phyloP scores from a whole-genome alignment of 2,888 invertebrate species.

The Spisula solida region DNA sequence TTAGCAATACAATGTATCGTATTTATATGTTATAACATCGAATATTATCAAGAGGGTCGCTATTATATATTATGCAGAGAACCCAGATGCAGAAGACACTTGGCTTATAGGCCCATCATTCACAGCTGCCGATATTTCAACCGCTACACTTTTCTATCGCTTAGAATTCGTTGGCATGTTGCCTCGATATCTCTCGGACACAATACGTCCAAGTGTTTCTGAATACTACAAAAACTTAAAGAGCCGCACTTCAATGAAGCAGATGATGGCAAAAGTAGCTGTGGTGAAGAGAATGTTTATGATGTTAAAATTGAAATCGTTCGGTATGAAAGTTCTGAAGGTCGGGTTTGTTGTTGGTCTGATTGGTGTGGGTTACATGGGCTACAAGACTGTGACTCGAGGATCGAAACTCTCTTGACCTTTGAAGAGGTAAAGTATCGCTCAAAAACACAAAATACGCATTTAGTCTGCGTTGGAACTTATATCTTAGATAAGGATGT shows the following conservation, averaged over 20 bases:
- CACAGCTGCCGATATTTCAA: slow-evolving; percentile 79
- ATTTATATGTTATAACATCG: too few relatives aligned
- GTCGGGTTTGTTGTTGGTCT: slow-evolving; percentile 9
- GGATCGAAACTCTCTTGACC: neutral
- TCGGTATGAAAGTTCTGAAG: slow-evolving; percentile 16
- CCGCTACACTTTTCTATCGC: slow-evolving; percentile 73
- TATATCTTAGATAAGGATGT: too few relatives aligned
- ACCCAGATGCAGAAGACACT: slow-evolving; percentile 61
- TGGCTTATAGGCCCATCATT: slow-evolving; percentile 79
- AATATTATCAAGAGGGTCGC: too few relatives aligned
- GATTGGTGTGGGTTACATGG: slow-evolving; percentile 9
- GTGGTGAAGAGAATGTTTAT: neutral
- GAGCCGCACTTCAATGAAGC: slow-evolving; percentile 51
- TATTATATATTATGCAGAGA: slow-evolving; percentile 46
- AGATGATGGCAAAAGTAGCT: slow-evolving; percentile 7
- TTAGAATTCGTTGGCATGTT: slow-evolving; percentile 73
- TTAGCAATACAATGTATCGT: too few relatives aligned
- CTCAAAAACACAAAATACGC: too few relatives aligned
- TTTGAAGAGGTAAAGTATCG: neutral
- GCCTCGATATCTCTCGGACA: slow-evolving; percentile 66
- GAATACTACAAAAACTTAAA: slow-evolving; percentile 68
- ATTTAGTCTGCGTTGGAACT: too few relatives aligned
- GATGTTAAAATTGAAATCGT: neutral
- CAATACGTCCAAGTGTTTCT: slow-evolving; percentile 72
- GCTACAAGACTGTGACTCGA: slow-evolving; percentile 8